These are phyloP conservation scores for Drosophila ananassae DNA, from an alignment of 1,140 invertebrate species.

Conservation along the genomic window DNA sequence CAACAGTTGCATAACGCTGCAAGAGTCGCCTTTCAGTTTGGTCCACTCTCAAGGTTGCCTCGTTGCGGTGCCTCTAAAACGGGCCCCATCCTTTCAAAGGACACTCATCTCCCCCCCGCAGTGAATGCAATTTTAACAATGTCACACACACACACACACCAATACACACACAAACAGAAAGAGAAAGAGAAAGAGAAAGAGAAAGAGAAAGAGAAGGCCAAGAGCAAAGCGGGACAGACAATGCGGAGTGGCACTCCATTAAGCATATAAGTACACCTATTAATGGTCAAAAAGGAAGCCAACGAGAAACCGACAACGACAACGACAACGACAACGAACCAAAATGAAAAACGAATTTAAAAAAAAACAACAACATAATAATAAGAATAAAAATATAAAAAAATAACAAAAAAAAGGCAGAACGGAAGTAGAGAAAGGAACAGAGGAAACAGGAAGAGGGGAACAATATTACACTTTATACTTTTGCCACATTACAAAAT, in stretches of 20 bases:
- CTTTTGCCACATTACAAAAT: constrained; percentile 79
- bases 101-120: constrained; percentile 25
- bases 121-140: constrained; percentile 68
- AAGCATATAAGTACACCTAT: constrained; percentile 82
- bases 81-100: background rate
- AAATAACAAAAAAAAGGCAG: constrained; percentile 6
- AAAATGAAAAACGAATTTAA: constrained; percentile 49
- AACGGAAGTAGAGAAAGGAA: background rate
- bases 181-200: constrained; percentile 1
- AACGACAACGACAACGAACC: constrained; percentile 42
- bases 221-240: constrained; percentile 18
- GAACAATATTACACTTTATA: constrained; percentile 79
- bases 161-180: constrained; percentile 4
- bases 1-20: constrained; percentile 59
- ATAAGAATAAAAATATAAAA: constrained; percentile 6
- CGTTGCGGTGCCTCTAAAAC: background rate
- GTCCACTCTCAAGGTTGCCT: constrained; percentile 17
- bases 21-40: constrained; percentile 21
- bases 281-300: constrained; percentile 78
- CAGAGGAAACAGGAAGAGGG: constrained; percentile 43
- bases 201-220: background rate
- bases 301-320: constrained; percentile 48
- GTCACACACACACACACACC: constrained; percentile 41
- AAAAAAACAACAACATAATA: constrained; percentile 5
- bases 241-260: constrained; percentile 78